Evolutionary conservation across 2,797 vertebrate genomes (phyloP).

Genomic region (Linurgus olivaceus): DNA sequence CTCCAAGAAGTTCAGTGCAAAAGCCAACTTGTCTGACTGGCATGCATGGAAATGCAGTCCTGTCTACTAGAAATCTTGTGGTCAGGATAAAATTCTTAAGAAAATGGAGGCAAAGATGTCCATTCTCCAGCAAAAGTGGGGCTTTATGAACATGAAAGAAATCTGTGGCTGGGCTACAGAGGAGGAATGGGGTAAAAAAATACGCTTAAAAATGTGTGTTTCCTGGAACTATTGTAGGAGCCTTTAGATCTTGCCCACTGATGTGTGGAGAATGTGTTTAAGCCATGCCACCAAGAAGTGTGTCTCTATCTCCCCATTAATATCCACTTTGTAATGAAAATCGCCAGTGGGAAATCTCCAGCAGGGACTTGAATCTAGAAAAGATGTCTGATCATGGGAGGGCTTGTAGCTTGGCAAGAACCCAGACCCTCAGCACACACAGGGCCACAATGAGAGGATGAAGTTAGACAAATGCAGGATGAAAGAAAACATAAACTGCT

Average conservation of each 20-base stretch:
- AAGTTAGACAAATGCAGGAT: neutral
- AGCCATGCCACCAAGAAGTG: neutral
- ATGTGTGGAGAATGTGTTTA: neutral
- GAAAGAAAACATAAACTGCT: neutral
- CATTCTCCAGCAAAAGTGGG: neutral
- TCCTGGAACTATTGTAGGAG: neutral
- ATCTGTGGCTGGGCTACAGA: neutral
- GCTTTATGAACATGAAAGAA: neutral
- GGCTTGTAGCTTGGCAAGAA: neutral
- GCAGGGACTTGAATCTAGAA: neutral
- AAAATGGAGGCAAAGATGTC: neutral
- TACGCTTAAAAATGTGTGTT: neutral
- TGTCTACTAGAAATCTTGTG: neutral
- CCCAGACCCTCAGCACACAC: neutral
- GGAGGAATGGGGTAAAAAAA: neutral
- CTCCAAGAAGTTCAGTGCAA: neutral
- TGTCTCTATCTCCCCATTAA: neutral
- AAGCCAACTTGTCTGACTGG: neutral
- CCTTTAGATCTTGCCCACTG: neutral
- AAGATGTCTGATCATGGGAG: neutral
- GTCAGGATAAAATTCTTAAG: neutral
- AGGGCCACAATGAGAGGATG: neutral
- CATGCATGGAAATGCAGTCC: neutral
- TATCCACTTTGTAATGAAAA: neutral
- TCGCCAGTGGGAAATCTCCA: neutral